Percentiles rank a stretch among this genome's conserved stretches.
Evolutionary conservation across 1,140 invertebrate species (phyloP).

Genomic region (Aphidius gifuensis): DNA sequence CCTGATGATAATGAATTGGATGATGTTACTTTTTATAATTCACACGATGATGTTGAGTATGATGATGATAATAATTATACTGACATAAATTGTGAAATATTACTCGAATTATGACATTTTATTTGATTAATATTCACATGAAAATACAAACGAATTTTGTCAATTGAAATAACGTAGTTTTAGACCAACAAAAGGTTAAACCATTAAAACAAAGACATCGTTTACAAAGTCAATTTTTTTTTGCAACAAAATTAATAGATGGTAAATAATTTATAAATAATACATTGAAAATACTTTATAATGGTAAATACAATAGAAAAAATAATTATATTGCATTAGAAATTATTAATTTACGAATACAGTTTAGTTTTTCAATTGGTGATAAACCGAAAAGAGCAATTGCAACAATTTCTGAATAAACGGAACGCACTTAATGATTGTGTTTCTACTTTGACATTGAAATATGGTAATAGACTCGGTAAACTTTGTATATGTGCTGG

Average conservation of each 20-base stretch:
- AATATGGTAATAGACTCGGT: conserved; percentile 71
- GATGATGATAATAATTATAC: conserved; percentile 92
- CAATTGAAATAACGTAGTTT: conserved; percentile 84
- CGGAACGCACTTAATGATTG: conserved; percentile 88
- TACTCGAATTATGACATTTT: conserved; percentile 66
- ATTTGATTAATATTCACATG: conserved; percentile 58
- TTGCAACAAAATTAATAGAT: conserved; percentile 80
- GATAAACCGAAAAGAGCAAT: conserved; percentile 68
- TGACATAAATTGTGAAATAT: conserved; percentile 80
- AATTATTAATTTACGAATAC: conserved; percentile 66
- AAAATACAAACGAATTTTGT: conserved; percentile 69
- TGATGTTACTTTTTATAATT: conserved; percentile 78
- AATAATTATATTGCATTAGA: conserved; percentile 95
- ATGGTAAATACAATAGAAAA: conserved; percentile 91
- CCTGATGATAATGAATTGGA: conserved; percentile 91
- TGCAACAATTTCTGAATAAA: conserved; percentile 66
- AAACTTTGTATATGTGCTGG: conserved; percentile 83
- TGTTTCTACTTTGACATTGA: conserved; percentile 79
- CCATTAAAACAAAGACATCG: conserved; percentile 83
- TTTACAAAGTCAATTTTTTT: conserved; percentile 80
- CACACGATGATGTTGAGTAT: conserved; percentile 77
- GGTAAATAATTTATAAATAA: too few relatives aligned
- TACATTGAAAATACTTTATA: too few relatives aligned
- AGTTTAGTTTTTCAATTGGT: conserved; percentile 90
- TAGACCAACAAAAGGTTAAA: conserved; percentile 79